Evolutionary conservation across 2,797 vertebrate species (phyloP).

Genomic region (Anabas testudineus): DNA sequence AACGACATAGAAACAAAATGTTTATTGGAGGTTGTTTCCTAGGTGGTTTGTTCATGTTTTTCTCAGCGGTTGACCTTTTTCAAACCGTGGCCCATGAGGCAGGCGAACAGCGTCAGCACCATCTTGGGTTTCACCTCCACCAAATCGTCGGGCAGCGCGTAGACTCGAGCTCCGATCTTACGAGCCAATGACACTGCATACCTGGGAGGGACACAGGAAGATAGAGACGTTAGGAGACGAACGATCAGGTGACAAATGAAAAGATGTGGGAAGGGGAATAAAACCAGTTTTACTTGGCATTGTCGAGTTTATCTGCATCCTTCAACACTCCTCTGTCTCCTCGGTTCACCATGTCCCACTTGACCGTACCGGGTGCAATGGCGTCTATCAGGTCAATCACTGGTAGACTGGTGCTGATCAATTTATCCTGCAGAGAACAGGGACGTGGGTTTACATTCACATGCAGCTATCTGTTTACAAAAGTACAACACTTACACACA

Average conservation of each 20-base stretch:
- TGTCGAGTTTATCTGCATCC: conserved; percentile 90
- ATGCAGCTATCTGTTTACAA: not conserved
- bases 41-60: conserved; percentile 10
- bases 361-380: conserved; percentile 90
- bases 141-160: conserved; percentile 95
- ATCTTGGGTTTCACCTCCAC: conserved; percentile 98
- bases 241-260: not conserved
- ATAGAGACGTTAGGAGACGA: not conserved
- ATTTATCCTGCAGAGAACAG: conserved; percentile 87
- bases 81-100: conserved; percentile 93
- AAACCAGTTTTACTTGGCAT: conserved; percentile 70
- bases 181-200: conserved; percentile 96
- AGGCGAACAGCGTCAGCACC: conserved; percentile 98
- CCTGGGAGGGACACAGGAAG: conserved; percentile 75
- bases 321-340: conserved; percentile 81
- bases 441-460: not conserved
- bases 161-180: conserved; percentile 96
- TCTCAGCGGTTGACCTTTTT: conserved; percentile 85
- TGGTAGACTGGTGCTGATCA: conserved; percentile 95
- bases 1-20: conserved; percentile 2
- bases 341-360: conserved; percentile 91
- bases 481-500: not conserved
- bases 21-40: not conserved
- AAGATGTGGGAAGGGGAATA: not conserved
- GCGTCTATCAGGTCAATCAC: conserved; percentile 95